A percentile compares a stretch with the other conserved stretches of the same genome.
phyloP scores from a whole-genome alignment of 2,113 vertebrate genomes.

The Tiliqua scincoides region DNA sequence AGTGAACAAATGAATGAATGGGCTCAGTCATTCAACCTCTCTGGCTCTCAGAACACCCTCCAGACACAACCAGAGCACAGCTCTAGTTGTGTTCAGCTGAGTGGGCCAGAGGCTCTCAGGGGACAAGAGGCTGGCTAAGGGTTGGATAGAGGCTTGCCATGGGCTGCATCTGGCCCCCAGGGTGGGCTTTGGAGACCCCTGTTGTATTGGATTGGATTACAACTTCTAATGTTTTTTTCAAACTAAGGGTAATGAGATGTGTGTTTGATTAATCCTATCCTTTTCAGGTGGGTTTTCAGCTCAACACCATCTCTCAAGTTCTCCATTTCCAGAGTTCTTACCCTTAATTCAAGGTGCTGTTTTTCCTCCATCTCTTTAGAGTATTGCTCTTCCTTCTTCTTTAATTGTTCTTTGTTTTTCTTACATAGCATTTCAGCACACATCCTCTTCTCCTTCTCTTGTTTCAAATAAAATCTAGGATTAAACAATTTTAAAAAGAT shows the following conservation, averaged over 20 bases:
- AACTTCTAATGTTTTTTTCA: neutral
- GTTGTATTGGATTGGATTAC: neutral
- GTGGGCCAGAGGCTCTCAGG: too few relatives aligned
- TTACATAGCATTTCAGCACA: constrained; percentile 82
- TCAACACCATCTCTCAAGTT: constrained; percentile 66
- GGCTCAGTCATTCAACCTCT: too few relatives aligned
- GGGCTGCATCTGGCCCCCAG: too few relatives aligned
- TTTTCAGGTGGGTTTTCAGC: constrained; percentile 82
- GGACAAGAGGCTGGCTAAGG: too few relatives aligned
- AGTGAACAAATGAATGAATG: too few relatives aligned
- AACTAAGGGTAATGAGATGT: neutral
- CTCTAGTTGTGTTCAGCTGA: too few relatives aligned
- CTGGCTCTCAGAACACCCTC: too few relatives aligned
- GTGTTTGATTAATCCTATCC: constrained; percentile 73
- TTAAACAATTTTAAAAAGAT: constrained; percentile 17
- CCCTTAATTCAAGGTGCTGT: constrained; percentile 83
- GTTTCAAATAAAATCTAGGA: constrained; percentile 87
- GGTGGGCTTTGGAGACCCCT: too few relatives aligned
- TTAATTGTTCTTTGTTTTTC: constrained; percentile 82
- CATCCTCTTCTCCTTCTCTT: constrained; percentile 88
- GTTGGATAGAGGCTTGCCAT: too few relatives aligned
- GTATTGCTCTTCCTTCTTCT: constrained; percentile 85
- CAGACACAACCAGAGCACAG: too few relatives aligned
- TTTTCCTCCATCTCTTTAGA: constrained; percentile 82
- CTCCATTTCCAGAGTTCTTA: constrained; percentile 86